These are phyloP conservation scores for Zalophus californianus DNA, from an alignment of 2,797 vertebrate species.

Conservation along the genomic window DNA sequence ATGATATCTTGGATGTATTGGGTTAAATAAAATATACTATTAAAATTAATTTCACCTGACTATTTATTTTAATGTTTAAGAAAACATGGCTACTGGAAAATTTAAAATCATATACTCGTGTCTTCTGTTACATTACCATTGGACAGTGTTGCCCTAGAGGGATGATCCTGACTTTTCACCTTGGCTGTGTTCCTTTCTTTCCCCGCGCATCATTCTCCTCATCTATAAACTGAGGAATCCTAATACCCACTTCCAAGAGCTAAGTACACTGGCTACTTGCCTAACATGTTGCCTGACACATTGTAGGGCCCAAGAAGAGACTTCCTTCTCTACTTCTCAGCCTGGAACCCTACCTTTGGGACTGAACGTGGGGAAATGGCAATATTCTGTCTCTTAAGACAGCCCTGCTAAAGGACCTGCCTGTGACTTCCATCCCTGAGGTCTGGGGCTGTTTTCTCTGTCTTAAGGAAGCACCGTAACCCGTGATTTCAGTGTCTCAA, in stretches of 20 bases:
- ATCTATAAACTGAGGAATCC: background rate
- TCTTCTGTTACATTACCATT: background rate
- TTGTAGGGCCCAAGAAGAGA: background rate
- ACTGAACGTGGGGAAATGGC: background rate
- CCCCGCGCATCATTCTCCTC: background rate
- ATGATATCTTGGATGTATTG: background rate
- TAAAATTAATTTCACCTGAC: background rate
- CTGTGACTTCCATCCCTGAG: background rate
- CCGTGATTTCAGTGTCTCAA: constrained; percentile 82
- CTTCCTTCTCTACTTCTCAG: background rate
- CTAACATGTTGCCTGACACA: background rate
- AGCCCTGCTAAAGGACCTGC: background rate
- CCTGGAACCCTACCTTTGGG: background rate
- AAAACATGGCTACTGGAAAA: background rate
- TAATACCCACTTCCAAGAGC: background rate
- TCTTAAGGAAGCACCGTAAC: constrained; percentile 69
- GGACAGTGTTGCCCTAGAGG: background rate
- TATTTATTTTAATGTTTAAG: background rate
- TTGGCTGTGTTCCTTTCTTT: background rate
- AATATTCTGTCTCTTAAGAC: background rate
- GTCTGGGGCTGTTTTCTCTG: constrained; percentile 73
- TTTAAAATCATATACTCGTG: background rate
- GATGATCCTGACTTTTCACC: background rate
- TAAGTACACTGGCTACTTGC: background rate
- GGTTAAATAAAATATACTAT: constrained; percentile 1